Evolutionary conservation across 2,797 vertebrate genomes (phyloP), one percentile per base, ranked within the genome.

Genomic region (Dallia pectoralis): DNA sequence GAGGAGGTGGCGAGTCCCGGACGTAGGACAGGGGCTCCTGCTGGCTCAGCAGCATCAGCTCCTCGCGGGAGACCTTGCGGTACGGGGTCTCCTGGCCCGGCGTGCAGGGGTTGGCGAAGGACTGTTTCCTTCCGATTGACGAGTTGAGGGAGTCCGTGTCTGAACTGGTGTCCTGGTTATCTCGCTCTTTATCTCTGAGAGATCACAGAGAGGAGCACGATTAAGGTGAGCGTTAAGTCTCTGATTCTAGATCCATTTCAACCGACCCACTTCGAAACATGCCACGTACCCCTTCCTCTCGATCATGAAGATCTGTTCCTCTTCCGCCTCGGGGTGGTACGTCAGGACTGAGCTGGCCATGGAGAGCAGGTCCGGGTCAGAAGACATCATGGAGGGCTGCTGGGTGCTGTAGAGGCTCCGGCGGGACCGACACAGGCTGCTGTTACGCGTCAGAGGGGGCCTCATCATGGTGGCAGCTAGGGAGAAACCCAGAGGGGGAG

Each of bases 301-400:
- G 71, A 93, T 91, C 92, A 98, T 98, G 91, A 95, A 93, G 87
- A 97, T 95, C 79, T 96, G 92, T 82, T 99, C 96, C 78, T 98
- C 97, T 33, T 97, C 97, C 16, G 94, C 94, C 81, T 98, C 97
- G 15, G 93, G 92, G 86, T 93, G 95, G 89, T 97, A 96, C 68
- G 95, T 92, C 79, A 95, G 94, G 71, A 95, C 92, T 69, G 94
- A 95, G 82, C 96, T 94, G 16, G 97, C 96, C 93, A 98, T 95
- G 36, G 96, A 97, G 63, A 99, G 94, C 87, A 99, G 95, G 88
- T 99, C 97, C 1, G 97, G 96, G 85, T 98, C 97, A 0, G 97
- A 91, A 49, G 96, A 97, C 82, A 97, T 94, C 81, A 96, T 75
- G 0, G 96, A 91, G 66, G 95, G 81, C 85, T 94, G 95, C 0